These are phyloP conservation scores for Polydrusus cervinus DNA, from an alignment of 2,888 invertebrate genomes.

Conservation along the genomic window DNA sequence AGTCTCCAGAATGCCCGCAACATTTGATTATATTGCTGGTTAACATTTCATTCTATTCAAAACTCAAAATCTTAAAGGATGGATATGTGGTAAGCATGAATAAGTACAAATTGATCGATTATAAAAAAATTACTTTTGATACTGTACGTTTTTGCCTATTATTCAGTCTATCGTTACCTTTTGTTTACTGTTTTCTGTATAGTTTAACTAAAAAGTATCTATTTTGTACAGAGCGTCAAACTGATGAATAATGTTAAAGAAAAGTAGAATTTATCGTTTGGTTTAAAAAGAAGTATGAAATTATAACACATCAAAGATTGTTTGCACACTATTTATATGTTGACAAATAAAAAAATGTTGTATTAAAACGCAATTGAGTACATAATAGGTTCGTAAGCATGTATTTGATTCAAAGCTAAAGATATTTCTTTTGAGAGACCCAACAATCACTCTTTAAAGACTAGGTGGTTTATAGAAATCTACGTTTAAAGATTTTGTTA, in stretches of 20 bases:
- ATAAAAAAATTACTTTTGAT: constrained; percentile 31
- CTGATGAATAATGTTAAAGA: neutral
- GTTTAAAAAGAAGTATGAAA: neutral
- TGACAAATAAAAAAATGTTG: no score
- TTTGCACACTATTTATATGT: no score
- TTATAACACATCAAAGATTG: neutral
- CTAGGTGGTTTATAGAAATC: no score
- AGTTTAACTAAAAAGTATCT: constrained; percentile 6
- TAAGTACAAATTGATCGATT: constrained; percentile 7
- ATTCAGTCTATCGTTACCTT: constrained; percentile 49
- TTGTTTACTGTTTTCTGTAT: constrained; percentile 27
- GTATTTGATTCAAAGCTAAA: no score
- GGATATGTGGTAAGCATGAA: constrained; percentile 37
- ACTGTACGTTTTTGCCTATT: constrained; percentile 38
- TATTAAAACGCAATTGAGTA: no score
- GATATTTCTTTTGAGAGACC: no score
- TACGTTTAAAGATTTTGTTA: no score
- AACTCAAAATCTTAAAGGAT: constrained; percentile 9
- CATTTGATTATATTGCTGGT: constrained; percentile 48
- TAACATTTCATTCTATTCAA: constrained; percentile 34
- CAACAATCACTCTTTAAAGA: no score
- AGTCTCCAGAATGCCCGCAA: constrained; percentile 27
- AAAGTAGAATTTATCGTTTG: neutral
- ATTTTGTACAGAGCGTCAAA: neutral
- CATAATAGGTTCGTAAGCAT: no score